Evolutionary conservation across 1,140 invertebrate genomes (phyloP).

Genomic region (Andrena cerasifolii): DNA sequence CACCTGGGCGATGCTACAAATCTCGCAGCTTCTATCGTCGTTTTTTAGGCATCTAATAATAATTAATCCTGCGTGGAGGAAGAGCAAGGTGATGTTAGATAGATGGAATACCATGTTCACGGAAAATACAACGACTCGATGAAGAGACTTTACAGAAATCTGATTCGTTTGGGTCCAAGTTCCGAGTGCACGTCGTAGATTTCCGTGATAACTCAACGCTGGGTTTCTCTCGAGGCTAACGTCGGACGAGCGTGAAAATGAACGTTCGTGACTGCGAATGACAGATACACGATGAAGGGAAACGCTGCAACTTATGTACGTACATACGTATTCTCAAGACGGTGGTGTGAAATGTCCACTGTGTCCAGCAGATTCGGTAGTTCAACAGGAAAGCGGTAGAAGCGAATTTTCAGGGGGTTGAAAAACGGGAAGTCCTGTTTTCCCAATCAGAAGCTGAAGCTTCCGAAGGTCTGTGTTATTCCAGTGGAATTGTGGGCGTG

Average conservation of each 20-base stretch:
- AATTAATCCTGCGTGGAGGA: no score
- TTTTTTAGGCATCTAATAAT: no score
- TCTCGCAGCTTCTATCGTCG: no score
- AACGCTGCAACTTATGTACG: no score
- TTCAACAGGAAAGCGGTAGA: no score
- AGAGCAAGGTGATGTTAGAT: no score
- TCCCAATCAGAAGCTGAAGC: background rate
- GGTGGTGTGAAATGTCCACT: no score
- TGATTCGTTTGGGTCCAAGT: background rate
- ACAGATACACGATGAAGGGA: background rate
- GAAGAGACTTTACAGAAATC: background rate
- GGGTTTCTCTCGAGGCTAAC: constrained; percentile 11
- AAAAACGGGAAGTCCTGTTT: background rate
- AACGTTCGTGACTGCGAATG: background rate
- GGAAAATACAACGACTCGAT: background rate
- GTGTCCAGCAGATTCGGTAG: no score
- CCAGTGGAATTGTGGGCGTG: no score
- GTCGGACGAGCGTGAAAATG: background rate
- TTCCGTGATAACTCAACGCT: background rate
- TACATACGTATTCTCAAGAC: no score
- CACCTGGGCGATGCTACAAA: background rate
- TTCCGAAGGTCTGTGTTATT: no score
- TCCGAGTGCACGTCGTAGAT: constrained; percentile 7
- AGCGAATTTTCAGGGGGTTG: no score
- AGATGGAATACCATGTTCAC: background rate